These are phyloP conservation scores for Macrotrachela quadricornifera DNA, from an alignment of 1,140 invertebrate species.

Conservation along the genomic window DNA sequence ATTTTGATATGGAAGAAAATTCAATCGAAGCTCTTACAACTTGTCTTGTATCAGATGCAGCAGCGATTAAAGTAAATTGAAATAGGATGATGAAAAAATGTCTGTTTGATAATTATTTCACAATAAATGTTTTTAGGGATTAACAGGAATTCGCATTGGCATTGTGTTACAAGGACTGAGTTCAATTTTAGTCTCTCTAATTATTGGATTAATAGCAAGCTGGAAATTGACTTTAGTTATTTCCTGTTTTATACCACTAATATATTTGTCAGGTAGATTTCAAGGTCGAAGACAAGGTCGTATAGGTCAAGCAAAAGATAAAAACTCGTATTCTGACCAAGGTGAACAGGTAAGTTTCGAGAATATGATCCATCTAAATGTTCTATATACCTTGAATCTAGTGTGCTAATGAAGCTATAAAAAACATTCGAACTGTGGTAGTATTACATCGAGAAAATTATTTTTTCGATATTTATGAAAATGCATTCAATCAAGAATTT, in stretches of 20 bases:
- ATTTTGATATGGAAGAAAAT: too few species aligned
- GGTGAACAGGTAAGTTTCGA: neutral
- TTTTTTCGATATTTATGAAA: neutral
- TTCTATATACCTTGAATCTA: too few species aligned
- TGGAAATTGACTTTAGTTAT: conserved; percentile 60
- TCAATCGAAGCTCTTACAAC: too few species aligned
- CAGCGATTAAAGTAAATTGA: too few species aligned
- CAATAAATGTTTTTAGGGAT: too few species aligned
- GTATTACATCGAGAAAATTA: neutral
- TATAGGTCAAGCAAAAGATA: neutral
- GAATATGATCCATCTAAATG: neutral
- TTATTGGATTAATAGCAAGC: conserved; percentile 50
- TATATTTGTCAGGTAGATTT: conserved; percentile 48
- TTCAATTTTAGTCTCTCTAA: conserved; percentile 34
- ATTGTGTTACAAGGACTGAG: too few species aligned
- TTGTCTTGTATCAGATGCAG: too few species aligned
- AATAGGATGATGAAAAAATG: too few species aligned
- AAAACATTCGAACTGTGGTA: neutral
- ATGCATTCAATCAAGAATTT: neutral
- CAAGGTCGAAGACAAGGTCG: neutral
- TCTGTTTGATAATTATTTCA: too few species aligned
- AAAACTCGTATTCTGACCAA: neutral
- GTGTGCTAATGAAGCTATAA: too few species aligned
- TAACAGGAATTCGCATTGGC: neutral
- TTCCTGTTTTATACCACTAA: conserved; percentile 50